Evolutionary conservation across 2,113 vertebrate species (phyloP), one percentile per base, ranked within the genome.

Genomic region (Podarcis muralis): DNA sequence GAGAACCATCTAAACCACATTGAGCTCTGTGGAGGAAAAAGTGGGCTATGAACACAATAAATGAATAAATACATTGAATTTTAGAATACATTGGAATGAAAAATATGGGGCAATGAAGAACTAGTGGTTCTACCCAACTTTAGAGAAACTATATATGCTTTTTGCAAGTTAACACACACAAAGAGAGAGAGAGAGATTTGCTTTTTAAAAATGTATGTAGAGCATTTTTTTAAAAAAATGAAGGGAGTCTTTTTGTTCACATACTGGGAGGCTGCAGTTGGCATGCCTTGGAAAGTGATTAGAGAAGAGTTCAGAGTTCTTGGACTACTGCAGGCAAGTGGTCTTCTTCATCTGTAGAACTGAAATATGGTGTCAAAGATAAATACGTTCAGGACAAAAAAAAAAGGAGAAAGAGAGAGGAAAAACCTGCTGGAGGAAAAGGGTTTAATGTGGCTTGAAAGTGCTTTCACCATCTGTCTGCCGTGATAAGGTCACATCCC

Each of bases 381-480:
- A 95, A 95, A 94, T 92, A 93, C 80, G 81, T 90, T 93, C 93
- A 92, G 93, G 92, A 93, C 82, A 92, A 93, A 94, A 93, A 81
- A 37, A 35, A 86, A 53, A 53, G n/a, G 20, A 35, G 4, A 20
- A 2, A n/a, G 5, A 18, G 48, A 27, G 5, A 43, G n/a, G 8
- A 1, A 59, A 91, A 81, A 53, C 25, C 18, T 53, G 30, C 72
- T 69, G 88, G 84, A 77, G 91, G 86, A 57, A 87, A 94, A 92
- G 84, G 72, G 88, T 85, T 87, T 89, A 94, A 91, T 89, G 84
- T 0, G 1, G 35, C 62, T 94, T 90, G 87, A 91, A 87, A 78
- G 3, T 90, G 27, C 74, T 95, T 92, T 94, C 89, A 90, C 79
- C 93, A 88, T 95, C 89, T 94, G 57, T 72, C 92, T 85, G 89